Evolutionary conservation across 2,113 vertebrate species (phyloP).

Genomic region (Sphaerodactylus townsendi): DNA sequence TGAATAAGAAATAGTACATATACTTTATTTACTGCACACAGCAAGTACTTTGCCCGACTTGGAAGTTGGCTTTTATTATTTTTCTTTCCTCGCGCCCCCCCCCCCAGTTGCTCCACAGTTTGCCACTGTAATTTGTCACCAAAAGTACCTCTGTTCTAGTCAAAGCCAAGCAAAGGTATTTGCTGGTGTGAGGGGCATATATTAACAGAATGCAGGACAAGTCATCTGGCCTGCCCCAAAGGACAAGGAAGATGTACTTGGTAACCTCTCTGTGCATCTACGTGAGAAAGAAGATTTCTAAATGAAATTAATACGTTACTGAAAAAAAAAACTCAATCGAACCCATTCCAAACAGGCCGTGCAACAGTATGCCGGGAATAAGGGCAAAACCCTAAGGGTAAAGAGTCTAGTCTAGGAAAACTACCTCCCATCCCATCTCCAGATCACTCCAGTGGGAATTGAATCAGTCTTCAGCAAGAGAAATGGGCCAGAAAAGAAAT

Average conservation of each 20-base stretch:
- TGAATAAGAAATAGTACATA: constrained; percentile 6
- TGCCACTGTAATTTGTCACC: constrained; percentile 11
- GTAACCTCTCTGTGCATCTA: no score
- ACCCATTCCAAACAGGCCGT: neutral
- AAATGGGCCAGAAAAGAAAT: neutral
- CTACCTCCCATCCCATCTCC: neutral
- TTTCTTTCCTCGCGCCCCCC: constrained; percentile 21
- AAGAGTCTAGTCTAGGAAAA: neutral
- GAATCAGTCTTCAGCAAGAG: neutral
- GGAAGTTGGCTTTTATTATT: neutral
- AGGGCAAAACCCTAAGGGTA: neutral
- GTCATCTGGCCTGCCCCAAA: neutral
- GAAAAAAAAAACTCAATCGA: no score
- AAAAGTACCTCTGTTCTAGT: neutral
- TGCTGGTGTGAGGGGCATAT: no score
- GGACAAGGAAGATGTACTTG: no score
- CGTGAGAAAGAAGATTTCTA: no score
- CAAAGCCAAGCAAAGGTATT: neutral
- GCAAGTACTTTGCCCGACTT: no score
- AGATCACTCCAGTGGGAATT: neutral
- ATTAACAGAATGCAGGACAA: neutral
- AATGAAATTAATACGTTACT: no score
- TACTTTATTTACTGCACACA: neutral
- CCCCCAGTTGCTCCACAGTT: constrained; percentile 23
- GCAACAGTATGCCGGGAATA: neutral